These are phyloP conservation scores for Eupithecia inturbata DNA, from an alignment of 2,888 invertebrate species.

Conservation along the genomic window DNA sequence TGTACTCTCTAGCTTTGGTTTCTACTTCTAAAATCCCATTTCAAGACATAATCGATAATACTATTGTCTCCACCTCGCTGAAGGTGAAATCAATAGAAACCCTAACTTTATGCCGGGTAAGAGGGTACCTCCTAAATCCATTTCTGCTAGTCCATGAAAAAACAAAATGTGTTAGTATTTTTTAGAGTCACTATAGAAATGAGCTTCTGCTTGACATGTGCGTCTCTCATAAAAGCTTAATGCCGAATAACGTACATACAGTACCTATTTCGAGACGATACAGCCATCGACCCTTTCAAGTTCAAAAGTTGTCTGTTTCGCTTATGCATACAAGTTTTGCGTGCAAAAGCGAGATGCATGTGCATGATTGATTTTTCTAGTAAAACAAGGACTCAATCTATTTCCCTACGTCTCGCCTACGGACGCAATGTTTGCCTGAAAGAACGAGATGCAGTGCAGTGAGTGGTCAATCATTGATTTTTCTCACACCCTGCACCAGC, in stretches of 20 bases:
- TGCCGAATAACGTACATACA: neutral
- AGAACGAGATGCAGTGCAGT: constrained; percentile 4
- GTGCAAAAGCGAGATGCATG: neutral
- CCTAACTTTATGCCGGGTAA: no score
- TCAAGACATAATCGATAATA: no score
- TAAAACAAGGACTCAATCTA: neutral
- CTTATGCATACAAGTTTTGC: neutral
- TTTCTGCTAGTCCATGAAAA: no score
- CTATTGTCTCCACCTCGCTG: no score
- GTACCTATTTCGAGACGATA: neutral
- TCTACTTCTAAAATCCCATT: no score
- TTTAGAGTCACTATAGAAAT: no score
- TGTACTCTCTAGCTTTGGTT: no score
- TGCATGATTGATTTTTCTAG: constrained; percentile 1
- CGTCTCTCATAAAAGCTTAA: neutral
- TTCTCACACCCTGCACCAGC: neutral
- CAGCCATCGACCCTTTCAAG: neutral
- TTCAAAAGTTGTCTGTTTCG: neutral
- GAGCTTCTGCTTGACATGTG: neutral
- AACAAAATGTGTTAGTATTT: no score
- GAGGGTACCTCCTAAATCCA: no score
- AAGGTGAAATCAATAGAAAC: no score
- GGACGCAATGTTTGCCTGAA: neutral
- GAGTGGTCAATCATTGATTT: neutral
- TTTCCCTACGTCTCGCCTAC: neutral